Base-by-base conservation (phyloP, 2,113 vertebrate genomes). In the Nothobranchius kuhntae region DNA sequence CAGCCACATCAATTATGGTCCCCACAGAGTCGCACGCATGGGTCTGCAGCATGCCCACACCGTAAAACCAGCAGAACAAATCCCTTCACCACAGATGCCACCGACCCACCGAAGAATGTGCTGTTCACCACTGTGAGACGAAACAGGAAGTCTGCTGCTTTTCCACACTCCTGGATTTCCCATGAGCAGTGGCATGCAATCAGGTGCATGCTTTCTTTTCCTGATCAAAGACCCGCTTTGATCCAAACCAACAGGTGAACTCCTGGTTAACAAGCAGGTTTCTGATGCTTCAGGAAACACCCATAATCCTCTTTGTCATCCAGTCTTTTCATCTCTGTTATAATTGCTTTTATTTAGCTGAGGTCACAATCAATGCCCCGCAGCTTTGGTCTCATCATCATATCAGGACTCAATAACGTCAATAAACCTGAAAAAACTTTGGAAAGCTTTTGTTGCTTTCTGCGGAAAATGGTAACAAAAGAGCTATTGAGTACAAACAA, bases 21-120 rank as follows among this genome's bases (percentile, higher is more conserved):
- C 79, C 73, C 78, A 65, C 75, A 73, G 73, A 35, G 71, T 67
- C 57, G 64, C 82, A 83, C 66, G 79, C 80, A 81, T 68, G 12
- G 21, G 63, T 65, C 77, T 54, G 72, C 67, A 67, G 72, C 42
- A 42, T 64, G 70, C 72, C 77, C 77, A 7, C 64, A 60, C 64
- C 75, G 67, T 77, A 63, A 86, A 83, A 81, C 54, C 73, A 45
- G 8, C 73, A 75, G 46, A 68, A 85, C 84, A 85, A 82, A 87
- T 91, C 80, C 75, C 56, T 91, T 85, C 84, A 81, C 53, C 84
- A 87, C 82, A 86, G 71, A 78, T 57, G 65, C 75, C 13, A 65
- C 68, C 38, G 58, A 21, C 66, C 62, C 8, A 67, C 72, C 77
- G 82, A 73, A 77, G 78, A 86, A 86, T 87, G 79, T 82, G 82